phyloP scores from a whole-genome alignment of 2,113 vertebrate species.

The Falco punctatus region DNA sequence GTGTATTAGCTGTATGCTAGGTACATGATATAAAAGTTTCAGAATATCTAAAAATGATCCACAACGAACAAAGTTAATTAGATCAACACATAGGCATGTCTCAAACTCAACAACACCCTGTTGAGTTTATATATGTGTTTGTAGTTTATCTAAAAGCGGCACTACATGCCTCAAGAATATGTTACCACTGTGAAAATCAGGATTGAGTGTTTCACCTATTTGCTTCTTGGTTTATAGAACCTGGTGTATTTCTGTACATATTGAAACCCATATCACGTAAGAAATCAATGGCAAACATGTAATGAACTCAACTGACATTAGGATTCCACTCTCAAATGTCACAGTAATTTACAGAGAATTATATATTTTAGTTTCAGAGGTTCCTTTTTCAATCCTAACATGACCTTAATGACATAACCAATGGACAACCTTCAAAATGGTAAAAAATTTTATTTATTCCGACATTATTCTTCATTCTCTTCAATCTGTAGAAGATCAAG shows the following conservation, averaged over 20 bases:
- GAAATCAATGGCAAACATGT: not conserved
- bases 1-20: not conserved
- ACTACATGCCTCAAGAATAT: not conserved
- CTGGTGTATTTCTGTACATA: not conserved
- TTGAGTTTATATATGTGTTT: not conserved
- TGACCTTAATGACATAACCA: not conserved
- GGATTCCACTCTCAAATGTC: not conserved
- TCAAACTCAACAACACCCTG: not conserved
- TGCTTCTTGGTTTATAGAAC: not conserved
- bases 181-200: not conserved
- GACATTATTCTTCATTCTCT: not conserved
- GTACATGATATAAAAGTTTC: not conserved
- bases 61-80: not conserved
- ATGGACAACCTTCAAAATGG: not conserved
- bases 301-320: not conserved
- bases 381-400: not conserved
- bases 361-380: not conserved
- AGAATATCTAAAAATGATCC: not conserved
- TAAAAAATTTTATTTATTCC: not conserved
- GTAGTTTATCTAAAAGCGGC: not conserved
- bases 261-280: not conserved
- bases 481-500: not conserved
- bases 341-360: not conserved
- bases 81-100: fast-evolving
- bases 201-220: not conserved